A percentile compares a stretch with the other conserved stretches of the same genome.
These are phyloP conservation scores for Drosophila sturtevanti DNA, from an alignment of 1,140 invertebrate species.

Conservation along the genomic window DNA sequence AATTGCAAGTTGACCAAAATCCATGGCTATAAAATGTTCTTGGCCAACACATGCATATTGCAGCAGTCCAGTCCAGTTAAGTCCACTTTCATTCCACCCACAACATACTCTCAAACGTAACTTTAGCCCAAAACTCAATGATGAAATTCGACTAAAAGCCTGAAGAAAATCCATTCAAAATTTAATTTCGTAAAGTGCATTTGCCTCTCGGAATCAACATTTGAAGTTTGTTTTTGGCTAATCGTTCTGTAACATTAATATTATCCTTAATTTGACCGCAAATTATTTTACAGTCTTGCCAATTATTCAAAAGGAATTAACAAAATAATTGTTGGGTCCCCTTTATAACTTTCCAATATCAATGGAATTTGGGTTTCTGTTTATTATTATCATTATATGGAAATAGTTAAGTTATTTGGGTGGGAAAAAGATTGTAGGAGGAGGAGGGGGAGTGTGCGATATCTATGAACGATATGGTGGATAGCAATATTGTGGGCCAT, in stretches of 20 bases:
- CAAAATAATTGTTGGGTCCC: conserved; percentile 6
- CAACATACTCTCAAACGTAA: too few relatives aligned
- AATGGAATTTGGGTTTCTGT: not conserved
- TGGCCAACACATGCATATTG: not conserved
- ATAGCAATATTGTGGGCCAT: not conserved
- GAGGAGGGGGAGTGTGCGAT: too few relatives aligned
- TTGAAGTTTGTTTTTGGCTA: not conserved
- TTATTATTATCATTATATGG: not conserved
- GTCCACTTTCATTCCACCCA: too few relatives aligned
- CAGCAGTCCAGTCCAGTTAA: too few relatives aligned
- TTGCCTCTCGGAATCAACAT: not conserved
- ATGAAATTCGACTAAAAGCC: not conserved
- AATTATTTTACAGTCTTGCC: not conserved
- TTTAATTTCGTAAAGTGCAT: conserved; percentile 17
- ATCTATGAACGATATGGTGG: not conserved
- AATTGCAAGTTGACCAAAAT: conserved; percentile 4
- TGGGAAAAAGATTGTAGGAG: too few relatives aligned
- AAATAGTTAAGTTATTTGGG: too few relatives aligned
- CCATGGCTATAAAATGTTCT: not conserved
- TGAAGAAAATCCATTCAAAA: not conserved
- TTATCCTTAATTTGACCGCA: not conserved
- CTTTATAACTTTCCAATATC: too few relatives aligned
- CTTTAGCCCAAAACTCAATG: not conserved
- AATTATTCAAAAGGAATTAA: not conserved
- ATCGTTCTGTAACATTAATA: not conserved